These are phyloP conservation scores for Enoplosus armatus DNA, from an alignment of 2,797 vertebrate genomes.

Conservation along the genomic window DNA sequence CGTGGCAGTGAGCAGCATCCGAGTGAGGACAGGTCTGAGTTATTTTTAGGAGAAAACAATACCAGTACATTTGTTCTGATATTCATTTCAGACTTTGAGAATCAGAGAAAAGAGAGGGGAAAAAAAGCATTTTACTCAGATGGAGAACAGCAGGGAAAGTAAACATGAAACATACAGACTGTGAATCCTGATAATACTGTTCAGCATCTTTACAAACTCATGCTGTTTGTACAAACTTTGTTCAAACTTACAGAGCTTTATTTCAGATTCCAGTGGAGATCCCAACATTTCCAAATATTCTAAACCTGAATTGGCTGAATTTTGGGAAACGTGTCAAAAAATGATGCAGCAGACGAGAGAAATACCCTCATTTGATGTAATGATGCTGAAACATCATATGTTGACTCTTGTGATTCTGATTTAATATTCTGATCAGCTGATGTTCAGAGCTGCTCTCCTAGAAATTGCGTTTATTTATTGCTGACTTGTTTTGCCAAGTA, in stretches of 20 bases:
- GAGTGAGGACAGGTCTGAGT: conserved; percentile 1
- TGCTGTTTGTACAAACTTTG: neutral
- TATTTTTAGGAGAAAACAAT: conserved; percentile 54
- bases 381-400: neutral
- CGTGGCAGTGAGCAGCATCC: neutral
- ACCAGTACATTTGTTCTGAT: conserved; percentile 4
- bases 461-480: neutral
- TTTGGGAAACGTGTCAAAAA: neutral
- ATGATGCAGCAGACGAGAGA: neutral
- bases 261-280: neutral
- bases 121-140: neutral
- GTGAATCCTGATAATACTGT: neutral
- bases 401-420: neutral
- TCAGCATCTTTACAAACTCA: neutral
- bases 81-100: conserved; percentile 32
- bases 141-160: neutral
- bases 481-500: neutral
- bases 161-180: neutral
- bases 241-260: neutral
- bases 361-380: neutral
- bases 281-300: neutral
- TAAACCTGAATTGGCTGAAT: neutral
- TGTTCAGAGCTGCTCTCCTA: neutral
- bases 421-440: neutral
- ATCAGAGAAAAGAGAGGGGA: neutral